These are phyloP conservation scores for Orthonevra nobilis DNA, from an alignment of 2,888 invertebrate genomes.

Conservation along the genomic window DNA sequence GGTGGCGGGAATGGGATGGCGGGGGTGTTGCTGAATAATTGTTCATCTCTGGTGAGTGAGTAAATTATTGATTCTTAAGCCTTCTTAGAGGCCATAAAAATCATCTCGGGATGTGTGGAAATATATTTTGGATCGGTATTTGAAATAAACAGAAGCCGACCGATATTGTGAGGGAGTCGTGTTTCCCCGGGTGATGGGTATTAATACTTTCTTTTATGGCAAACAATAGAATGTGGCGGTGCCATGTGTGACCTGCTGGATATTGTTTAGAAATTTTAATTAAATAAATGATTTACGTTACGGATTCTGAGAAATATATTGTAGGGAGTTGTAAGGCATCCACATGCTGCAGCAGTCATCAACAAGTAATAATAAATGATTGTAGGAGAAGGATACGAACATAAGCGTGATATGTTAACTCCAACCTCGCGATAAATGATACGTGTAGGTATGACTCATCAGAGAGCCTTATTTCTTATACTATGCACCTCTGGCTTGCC, in stretches of 20 bases:
- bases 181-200: not conserved
- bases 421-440: too few species aligned
- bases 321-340: too few species aligned
- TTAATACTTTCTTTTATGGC: slow-evolving; percentile 8
- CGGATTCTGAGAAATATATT: too few species aligned
- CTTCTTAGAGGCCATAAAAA: slow-evolving; percentile 12
- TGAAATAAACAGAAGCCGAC: slow-evolving; percentile 29
- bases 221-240: not conserved
- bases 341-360: too few species aligned
- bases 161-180: slow-evolving; percentile 3
- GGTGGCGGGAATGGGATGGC: too few species aligned
- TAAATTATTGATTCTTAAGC: slow-evolving; percentile 40
- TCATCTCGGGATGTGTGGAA: not conserved
- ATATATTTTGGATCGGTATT: not conserved
- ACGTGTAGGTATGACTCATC: too few species aligned
- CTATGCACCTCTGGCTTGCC: too few species aligned
- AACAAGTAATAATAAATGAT: too few species aligned
- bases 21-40: too few species aligned
- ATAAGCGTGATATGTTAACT: too few species aligned
- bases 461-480: too few species aligned
- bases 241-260: slow-evolving; percentile 23
- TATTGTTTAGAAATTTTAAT: slow-evolving; percentile 43
- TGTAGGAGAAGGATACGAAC: too few species aligned
- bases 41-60: slow-evolving; percentile 10
- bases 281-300: slow-evolving; percentile 43